A percentile compares a stretch with the other conserved stretches of the same genome.
These are phyloP conservation scores for Malacosoma neustria DNA, from an alignment of 2,888 invertebrate genomes.

Conservation along the genomic window DNA sequence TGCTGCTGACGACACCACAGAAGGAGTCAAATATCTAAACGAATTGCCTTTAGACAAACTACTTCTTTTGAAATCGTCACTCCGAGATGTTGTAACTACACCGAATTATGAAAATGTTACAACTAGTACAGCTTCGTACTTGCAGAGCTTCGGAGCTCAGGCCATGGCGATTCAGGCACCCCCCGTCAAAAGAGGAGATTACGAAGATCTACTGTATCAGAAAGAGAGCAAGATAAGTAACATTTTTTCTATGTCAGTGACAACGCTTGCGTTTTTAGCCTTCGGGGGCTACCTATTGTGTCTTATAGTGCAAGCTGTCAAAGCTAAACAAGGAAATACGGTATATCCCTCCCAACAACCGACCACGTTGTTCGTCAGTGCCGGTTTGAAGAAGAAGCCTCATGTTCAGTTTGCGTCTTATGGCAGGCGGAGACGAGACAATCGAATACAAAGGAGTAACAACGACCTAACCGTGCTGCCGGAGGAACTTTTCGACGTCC, in stretches of 20 bases:
- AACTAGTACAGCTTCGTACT: slow-evolving; percentile 27
- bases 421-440: slow-evolving; percentile 40
- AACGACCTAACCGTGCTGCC: slow-evolving; percentile 39
- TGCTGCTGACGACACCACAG: slow-evolving; percentile 30
- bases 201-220: slow-evolving; percentile 61
- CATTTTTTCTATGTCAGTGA: slow-evolving; percentile 85
- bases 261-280: slow-evolving; percentile 86
- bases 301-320: slow-evolving; percentile 83
- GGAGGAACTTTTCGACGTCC: slow-evolving; percentile 64
- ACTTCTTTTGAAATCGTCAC: slow-evolving; percentile 73
- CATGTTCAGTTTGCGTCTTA: slow-evolving; percentile 51
- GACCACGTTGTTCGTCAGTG: slow-evolving; percentile 47
- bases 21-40: slow-evolving; percentile 73
- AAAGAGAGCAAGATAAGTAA: slow-evolving; percentile 79
- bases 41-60: slow-evolving; percentile 81
- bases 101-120: slow-evolving; percentile 38
- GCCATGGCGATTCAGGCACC: slow-evolving; percentile 54
- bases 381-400: slow-evolving; percentile 60
- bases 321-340: slow-evolving; percentile 70
- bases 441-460: slow-evolving; percentile 25
- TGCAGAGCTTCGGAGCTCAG: slow-evolving; percentile 51
- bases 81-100: slow-evolving; percentile 37
- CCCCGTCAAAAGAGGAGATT: slow-evolving; percentile 51
- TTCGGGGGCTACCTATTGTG: slow-evolving; percentile 89
- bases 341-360: slow-evolving; percentile 39